Evolutionary conservation across 2,797 vertebrate species (phyloP).

Genomic region (Epinephelus coioides): DNA sequence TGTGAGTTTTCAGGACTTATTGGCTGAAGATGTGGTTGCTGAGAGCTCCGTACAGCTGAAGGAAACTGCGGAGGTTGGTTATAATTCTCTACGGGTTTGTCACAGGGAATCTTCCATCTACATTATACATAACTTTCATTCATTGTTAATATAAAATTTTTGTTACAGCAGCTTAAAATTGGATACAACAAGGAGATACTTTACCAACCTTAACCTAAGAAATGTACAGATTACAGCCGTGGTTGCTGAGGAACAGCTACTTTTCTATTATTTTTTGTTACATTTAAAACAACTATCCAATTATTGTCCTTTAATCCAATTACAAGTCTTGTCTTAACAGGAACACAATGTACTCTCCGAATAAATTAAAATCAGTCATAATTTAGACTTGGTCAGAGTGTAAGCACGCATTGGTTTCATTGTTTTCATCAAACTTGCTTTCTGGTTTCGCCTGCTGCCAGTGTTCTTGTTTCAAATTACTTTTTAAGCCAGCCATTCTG

Average conservation of each 20-base stretch:
- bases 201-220: neutral
- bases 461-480: constrained; percentile 37
- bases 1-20: neutral
- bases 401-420: constrained; percentile 6
- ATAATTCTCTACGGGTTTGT: neutral
- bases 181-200: neutral
- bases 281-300: neutral
- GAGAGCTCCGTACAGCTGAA: neutral
- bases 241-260: neutral
- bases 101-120: neutral
- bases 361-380: constrained; percentile 8
- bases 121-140: neutral
- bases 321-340: neutral
- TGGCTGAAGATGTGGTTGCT: neutral
- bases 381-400: constrained; percentile 12
- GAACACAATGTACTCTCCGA: neutral
- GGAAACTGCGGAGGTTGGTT: neutral
- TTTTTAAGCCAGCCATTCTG: constrained; percentile 50
- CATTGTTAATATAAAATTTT: neutral
- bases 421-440: constrained; percentile 31
- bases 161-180: neutral
- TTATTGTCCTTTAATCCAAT: neutral
- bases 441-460: constrained; percentile 16
- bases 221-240: neutral
- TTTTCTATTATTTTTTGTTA: neutral